Percentiles rank a stretch among this genome's conserved stretches.
Conservation (phyloP, 1,140 invertebrate genomes). For the Grapholita molesta region DNA sequence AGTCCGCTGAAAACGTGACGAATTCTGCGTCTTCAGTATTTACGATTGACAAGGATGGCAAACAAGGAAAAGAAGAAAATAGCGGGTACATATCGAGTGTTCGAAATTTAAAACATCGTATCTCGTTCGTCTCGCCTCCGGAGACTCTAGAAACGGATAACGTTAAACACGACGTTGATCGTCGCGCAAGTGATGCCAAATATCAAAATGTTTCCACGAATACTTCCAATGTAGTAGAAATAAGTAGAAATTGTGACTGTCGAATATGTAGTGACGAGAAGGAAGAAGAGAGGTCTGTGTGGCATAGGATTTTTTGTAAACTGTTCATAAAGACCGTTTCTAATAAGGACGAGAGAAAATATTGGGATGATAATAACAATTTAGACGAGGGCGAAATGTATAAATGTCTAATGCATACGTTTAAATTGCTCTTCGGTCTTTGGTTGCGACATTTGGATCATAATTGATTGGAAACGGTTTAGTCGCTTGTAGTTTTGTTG, state of each 20-base stretch:
- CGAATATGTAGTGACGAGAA: conserved; percentile 55
- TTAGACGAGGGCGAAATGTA: conserved; percentile 62
- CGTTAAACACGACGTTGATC: conserved; percentile 27
- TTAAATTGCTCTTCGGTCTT: conserved; percentile 62
- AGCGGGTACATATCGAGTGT: conserved; percentile 27
- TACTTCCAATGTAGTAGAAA: conserved; percentile 50
- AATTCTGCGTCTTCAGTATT: conserved; percentile 17
- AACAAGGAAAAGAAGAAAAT: conserved; percentile 25
- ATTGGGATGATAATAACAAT: conserved; percentile 62
- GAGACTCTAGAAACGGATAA: conserved; percentile 31
- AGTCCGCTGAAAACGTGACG: conserved; percentile 27
- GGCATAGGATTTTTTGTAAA: conserved; percentile 45
- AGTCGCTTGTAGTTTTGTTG: conserved; percentile 15
- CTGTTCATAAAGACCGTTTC: conserved; percentile 55
- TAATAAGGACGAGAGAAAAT: conserved; percentile 47
- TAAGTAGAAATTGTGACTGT: conserved; percentile 62
- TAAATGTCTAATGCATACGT: conserved; percentile 50
- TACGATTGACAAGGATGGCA: conserved; percentile 26
- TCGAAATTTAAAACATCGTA: conserved; percentile 35
- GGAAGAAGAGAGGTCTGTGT: conserved; percentile 36
- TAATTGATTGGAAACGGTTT: conserved; percentile 32
- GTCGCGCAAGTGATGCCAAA: conserved; percentile 34
- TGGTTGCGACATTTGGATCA: conserved; percentile 70
- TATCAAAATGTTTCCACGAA: conserved; percentile 28
- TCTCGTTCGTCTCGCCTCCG: conserved; percentile 24